Conservation (phyloP, 2,113 vertebrate species). For the Rhynchopsitta pachyrhyncha region DNA sequence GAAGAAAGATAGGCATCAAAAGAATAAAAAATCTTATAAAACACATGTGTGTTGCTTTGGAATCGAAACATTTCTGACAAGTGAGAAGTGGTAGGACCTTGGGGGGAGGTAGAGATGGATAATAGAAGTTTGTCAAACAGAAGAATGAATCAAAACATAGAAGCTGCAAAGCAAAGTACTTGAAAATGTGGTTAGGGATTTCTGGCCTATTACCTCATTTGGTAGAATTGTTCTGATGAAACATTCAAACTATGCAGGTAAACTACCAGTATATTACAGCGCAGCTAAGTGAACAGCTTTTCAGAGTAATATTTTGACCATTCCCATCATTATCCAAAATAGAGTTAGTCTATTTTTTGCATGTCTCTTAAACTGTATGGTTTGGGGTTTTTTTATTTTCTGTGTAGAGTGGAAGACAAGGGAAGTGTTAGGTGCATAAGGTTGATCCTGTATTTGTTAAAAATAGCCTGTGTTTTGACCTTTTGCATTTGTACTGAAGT, state of each 20-base stretch:
- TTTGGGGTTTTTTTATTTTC: not conserved
- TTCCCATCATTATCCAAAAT: not conserved
- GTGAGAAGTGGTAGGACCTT: not conserved
- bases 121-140: not conserved
- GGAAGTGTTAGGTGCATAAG: not conserved
- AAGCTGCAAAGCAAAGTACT: not conserved
- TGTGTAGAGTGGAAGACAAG: not conserved
- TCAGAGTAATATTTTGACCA: not conserved
- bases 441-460: not conserved
- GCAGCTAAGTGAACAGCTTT: not conserved
- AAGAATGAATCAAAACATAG: not conserved
- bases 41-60: not conserved
- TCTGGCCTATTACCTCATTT: not conserved
- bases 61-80: not conserved
- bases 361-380: not conserved
- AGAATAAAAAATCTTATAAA: not conserved
- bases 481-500: not conserved
- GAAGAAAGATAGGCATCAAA: not conserved
- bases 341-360: not conserved
- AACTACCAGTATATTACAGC: not conserved
- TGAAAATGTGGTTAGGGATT: not conserved
- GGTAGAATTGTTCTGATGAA: not conserved
- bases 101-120: not conserved
- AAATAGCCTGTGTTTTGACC: not conserved
- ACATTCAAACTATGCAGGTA: not conserved